Evolutionary conservation across 1,140 invertebrate species (phyloP).

Genomic region (Aporrectodea caliginosa): DNA sequence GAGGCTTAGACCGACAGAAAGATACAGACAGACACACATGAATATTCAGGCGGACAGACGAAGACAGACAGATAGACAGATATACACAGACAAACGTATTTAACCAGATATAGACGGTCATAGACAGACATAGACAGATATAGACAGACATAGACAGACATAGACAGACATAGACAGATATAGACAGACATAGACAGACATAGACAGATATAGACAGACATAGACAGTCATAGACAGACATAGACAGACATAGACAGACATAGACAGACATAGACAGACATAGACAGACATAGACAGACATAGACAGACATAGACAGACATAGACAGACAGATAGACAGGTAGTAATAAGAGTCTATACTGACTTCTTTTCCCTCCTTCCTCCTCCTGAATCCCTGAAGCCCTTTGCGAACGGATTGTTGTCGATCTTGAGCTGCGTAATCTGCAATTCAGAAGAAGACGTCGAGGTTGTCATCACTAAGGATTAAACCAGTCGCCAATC

Average conservation of each 20-base stretch:
- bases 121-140: neutral
- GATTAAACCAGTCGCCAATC: neutral
- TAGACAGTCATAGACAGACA: too few relatives aligned
- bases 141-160: neutral
- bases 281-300: neutral
- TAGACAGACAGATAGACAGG: neutral
- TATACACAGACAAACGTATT: too few relatives aligned
- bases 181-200: too few relatives aligned
- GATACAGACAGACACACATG: neutral
- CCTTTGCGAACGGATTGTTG: slow-evolving; percentile 92
- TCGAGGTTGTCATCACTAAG: neutral
- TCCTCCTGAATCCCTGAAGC: slow-evolving; percentile 69
- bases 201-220: too few relatives aligned
- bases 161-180: too few relatives aligned
- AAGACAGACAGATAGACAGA: neutral
- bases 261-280: neutral
- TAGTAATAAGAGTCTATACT: too few relatives aligned
- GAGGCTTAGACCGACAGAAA: neutral
- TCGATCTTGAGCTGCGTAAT: slow-evolving; percentile 94
- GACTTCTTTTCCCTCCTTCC: slow-evolving; percentile 21
- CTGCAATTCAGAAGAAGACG: slow-evolving; percentile 53
- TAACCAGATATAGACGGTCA: neutral
- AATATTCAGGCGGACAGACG: neutral
- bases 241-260: too few relatives aligned
- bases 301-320: neutral